These are phyloP conservation scores for Crocuta crocuta DNA, from an alignment of 2,113 vertebrate genomes.

Conservation along the genomic window DNA sequence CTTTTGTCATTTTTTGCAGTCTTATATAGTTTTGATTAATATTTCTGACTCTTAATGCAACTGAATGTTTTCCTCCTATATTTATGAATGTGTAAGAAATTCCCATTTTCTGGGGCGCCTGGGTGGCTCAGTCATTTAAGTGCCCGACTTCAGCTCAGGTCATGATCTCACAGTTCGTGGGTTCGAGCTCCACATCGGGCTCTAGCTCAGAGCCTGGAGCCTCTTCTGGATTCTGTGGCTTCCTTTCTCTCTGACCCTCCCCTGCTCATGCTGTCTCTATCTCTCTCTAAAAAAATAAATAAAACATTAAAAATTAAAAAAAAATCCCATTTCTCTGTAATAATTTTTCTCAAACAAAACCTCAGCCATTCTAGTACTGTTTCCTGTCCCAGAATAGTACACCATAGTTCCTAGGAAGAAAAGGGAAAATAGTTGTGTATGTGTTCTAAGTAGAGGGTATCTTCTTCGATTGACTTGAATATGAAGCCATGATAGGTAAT, in stretches of 20 bases:
- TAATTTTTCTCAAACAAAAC: neutral
- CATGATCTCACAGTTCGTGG: no score
- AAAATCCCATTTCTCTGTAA: conserved; percentile 10
- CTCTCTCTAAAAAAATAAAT: no score
- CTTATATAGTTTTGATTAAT: neutral
- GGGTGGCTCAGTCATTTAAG: no score
- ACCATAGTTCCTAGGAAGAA: neutral
- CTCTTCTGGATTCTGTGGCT: no score
- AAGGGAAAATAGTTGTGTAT: neutral
- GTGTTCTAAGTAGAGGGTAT: neutral
- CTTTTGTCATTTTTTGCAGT: neutral
- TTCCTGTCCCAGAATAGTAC: neutral
- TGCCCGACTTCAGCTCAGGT: no score
- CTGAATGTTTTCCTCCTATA: conserved; percentile 25
- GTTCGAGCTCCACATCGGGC: no score
- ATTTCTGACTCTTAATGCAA: neutral
- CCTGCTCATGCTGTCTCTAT: no score
- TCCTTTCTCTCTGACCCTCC: no score
- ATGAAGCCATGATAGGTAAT: neutral
- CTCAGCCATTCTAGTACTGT: neutral
- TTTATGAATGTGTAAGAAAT: conserved; percentile 49
- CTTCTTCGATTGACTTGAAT: conserved; percentile 32
- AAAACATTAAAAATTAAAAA: neutral
- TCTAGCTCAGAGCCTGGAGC: no score
- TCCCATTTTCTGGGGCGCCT: neutral